Evolutionary conservation across 2,888 invertebrate species (phyloP).

Genomic region (Clusia tigrina): DNA sequence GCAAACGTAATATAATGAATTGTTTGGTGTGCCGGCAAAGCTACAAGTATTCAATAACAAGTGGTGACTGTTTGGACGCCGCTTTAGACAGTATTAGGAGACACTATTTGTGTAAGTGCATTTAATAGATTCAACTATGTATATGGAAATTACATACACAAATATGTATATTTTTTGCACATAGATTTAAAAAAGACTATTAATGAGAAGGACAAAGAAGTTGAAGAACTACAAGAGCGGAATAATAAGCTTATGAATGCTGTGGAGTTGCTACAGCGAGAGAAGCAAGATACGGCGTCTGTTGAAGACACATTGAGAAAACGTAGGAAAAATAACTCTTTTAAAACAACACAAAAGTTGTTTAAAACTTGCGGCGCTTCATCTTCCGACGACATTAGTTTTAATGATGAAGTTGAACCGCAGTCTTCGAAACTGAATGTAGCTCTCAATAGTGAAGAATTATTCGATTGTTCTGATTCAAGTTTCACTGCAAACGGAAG

Average conservation of each 20-base stretch:
- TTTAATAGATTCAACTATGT: conserved; percentile 24
- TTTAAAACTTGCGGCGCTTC: too few species aligned
- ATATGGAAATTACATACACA: too few species aligned
- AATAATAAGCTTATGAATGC: conserved; percentile 45
- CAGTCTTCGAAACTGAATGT: conserved; percentile 50
- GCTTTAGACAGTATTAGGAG: conserved; percentile 48
- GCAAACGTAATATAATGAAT: not conserved
- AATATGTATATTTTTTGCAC: conserved; percentile 15
- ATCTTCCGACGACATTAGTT: conserved; percentile 14
- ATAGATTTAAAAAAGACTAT: conserved; percentile 37
- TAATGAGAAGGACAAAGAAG: conserved; percentile 29
- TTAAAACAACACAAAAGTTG: too few species aligned
- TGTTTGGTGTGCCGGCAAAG: conserved; percentile 27
- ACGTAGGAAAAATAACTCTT: not conserved
- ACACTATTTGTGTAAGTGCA: conserved; percentile 52
- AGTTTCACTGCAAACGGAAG: conserved; percentile 41
- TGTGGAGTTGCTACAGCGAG: conserved; percentile 35
- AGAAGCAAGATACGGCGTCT: conserved; percentile 5
- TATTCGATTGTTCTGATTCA: conserved; percentile 40
- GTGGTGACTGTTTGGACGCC: conserved; percentile 31
- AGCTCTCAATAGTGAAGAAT: conserved; percentile 49
- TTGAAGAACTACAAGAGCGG: conserved; percentile 38
- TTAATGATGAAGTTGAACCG: conserved; percentile 24
- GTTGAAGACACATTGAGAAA: not conserved
- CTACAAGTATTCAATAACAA: not conserved